Evolutionary conservation across 2,888 invertebrate species (phyloP).

Genomic region (Muschampia plurimacula): DNA sequence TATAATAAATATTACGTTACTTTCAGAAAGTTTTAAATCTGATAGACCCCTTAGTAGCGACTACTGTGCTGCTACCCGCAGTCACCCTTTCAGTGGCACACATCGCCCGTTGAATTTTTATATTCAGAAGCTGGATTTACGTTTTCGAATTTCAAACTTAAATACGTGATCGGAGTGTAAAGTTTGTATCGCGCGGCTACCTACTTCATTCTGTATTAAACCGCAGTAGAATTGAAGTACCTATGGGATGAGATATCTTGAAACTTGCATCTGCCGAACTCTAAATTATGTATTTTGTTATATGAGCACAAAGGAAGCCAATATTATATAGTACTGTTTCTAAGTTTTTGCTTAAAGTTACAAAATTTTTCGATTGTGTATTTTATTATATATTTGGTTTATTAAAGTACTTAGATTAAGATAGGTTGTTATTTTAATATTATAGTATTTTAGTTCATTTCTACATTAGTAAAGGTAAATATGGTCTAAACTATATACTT

Average conservation of each 20-base stretch:
- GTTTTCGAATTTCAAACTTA: slow-evolving; percentile 74
- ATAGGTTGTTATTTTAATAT: no score
- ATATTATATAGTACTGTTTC: slow-evolving; percentile 27
- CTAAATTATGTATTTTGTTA: slow-evolving; percentile 18
- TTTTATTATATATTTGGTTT: no score
- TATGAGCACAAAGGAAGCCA: slow-evolving; percentile 30
- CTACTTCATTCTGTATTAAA: slow-evolving; percentile 59
- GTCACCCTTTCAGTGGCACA: slow-evolving; percentile 54
- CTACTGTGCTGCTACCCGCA: slow-evolving; percentile 46
- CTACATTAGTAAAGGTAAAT: no score
- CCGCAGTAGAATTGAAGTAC: slow-evolving; percentile 48
- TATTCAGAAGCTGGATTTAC: slow-evolving; percentile 74
- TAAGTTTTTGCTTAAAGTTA: slow-evolving; percentile 15
- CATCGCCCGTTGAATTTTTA: slow-evolving; percentile 66
- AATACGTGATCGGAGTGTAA: slow-evolving; percentile 69
- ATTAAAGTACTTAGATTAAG: no score
- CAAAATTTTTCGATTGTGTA: no score
- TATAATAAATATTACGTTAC: slow-evolving; percentile 18
- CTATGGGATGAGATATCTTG: slow-evolving; percentile 37
- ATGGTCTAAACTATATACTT: no score
- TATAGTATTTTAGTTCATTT: no score
- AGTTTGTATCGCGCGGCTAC: slow-evolving; percentile 62
- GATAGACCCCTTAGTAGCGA: slow-evolving; percentile 23
- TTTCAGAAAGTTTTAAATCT: slow-evolving; percentile 19
- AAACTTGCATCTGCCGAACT: slow-evolving; percentile 37